Evolutionary conservation across 2,888 invertebrate species (phyloP), one percentile per base, ranked within the genome.

Genomic region (Penaeus monodon): DNA sequence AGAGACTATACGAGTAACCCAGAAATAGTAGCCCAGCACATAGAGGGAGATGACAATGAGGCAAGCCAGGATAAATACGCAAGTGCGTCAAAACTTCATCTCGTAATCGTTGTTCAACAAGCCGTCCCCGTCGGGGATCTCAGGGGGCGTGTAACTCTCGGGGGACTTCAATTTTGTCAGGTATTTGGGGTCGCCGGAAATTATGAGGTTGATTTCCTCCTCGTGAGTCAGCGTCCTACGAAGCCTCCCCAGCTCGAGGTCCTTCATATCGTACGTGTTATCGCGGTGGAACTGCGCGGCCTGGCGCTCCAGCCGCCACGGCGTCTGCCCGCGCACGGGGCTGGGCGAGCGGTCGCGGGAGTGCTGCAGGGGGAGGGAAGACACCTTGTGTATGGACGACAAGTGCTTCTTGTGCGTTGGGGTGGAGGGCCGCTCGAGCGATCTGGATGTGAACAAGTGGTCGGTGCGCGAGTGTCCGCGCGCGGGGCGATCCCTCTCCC

Each of bases 171-270:
- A 85, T 73, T 88, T 82, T 27, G 88, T 84, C 29, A 88, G 82
- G 79, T 88, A 88, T 38, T 88, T 86, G 2, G 87, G 73, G 27
- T 90, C 90, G 38, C 90, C 90, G 10, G 88, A 82, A 33, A 90
- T 86, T 33, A 90, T 88, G 73, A 90, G 84, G 81, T 90, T 88
- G 79, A 90, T 90, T 73, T 90, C 90, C 73, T 90, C 90, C 82
- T 90, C 90, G 65, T 90, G 90, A 33, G 90, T 90, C 49, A 90
- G 78, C 8, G 85, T 88, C 63, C 88, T 80, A 38, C 88, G 88
- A 24, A 90, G 82, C 24, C 84, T 78, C 24, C 88, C 86, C n/a
- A 83, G 79, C 80, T 86, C 83, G 38, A 74, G 44, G 49, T 84
- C 84, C 49, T 85, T 88, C 38, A 89, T 29, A 27, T 86, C 88